These are phyloP conservation scores for Actinopyga echinites DNA, from an alignment of 53 echinoderm and acorn worm genomes.

Conservation along the genomic window DNA sequence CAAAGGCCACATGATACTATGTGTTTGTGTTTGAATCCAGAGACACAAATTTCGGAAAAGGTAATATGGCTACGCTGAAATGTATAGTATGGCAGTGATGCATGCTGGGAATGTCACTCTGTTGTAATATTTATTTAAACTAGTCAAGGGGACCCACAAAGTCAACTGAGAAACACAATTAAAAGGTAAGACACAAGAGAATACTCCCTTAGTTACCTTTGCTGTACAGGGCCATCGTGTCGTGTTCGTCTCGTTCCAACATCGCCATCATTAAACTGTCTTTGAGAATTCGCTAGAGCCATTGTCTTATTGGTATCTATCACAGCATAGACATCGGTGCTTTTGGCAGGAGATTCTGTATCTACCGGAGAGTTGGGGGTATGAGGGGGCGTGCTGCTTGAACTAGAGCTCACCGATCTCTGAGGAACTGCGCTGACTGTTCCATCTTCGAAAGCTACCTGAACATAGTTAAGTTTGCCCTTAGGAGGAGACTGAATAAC, in stretches of 20 bases:
- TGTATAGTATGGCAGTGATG: no score
- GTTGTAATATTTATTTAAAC: no score
- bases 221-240: slow-evolving; percentile 56
- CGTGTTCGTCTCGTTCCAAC: slow-evolving; percentile 71
- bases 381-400: slow-evolving; percentile 77
- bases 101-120: no score
- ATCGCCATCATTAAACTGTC: slow-evolving; percentile 70
- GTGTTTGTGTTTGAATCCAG: no score
- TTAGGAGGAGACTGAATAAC: slow-evolving; percentile 62
- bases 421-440: slow-evolving; percentile 25
- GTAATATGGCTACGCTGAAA: no score
- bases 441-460: slow-evolving; percentile 80
- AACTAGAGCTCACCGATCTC: slow-evolving; percentile 69
- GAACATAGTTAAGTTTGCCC: slow-evolving; percentile 86
- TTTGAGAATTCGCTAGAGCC: slow-evolving; percentile 81
- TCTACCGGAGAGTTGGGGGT: slow-evolving; percentile 70
- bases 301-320: slow-evolving; percentile 92
- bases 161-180: no score
- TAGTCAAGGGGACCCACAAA: no score
- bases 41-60: no score
- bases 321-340: slow-evolving; percentile 80
- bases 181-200: no score
- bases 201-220: background rate
- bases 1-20: no score
- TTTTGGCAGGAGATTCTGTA: slow-evolving; percentile 52